A percentile compares a stretch with the other conserved stretches of the same genome.
These are phyloP conservation scores for Miniopterus natalensis DNA, from an alignment of 2,113 vertebrate genomes.

Conservation along the genomic window DNA sequence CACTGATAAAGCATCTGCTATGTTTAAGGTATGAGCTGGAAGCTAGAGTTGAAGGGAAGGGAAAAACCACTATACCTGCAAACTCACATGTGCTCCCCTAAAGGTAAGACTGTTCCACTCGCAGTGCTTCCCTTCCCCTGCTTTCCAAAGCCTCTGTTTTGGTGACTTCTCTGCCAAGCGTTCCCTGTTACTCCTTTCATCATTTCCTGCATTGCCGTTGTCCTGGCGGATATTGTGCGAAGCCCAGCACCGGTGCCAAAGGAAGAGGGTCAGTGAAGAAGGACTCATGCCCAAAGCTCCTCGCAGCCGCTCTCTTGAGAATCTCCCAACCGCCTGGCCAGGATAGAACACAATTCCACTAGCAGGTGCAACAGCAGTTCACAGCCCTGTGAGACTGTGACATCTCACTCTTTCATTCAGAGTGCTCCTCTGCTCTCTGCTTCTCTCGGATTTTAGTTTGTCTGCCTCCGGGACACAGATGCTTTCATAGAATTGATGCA, in stretches of 20 bases:
- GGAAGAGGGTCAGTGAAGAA: neutral
- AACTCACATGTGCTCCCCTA: neutral
- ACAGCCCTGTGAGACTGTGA: slow-evolving; percentile 70
- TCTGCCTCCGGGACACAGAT: slow-evolving; percentile 75
- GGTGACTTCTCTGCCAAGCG: slow-evolving; percentile 54
- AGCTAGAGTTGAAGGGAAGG: neutral
- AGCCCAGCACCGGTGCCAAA: slow-evolving; percentile 61
- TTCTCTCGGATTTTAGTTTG: slow-evolving; percentile 65
- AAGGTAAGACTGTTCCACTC: slow-evolving; percentile 2
- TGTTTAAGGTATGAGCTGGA: neutral
- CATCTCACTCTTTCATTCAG: slow-evolving; percentile 78
- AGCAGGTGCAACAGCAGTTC: slow-evolving; percentile 71
- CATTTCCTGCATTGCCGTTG: slow-evolving; percentile 52
- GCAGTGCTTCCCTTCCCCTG: neutral
- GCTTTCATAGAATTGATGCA: slow-evolving; percentile 75
- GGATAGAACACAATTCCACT: slow-evolving; percentile 45
- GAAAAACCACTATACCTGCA: neutral
- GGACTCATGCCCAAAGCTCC: slow-evolving; percentile 51
- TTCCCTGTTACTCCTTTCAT: slow-evolving; percentile 31
- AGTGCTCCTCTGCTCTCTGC: slow-evolving; percentile 64
- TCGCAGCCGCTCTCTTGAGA: slow-evolving; percentile 42
- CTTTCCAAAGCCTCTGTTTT: slow-evolving; percentile 35
- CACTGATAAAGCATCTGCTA: slow-evolving; percentile 43
- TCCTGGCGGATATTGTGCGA: slow-evolving; percentile 27
- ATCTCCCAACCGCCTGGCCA: slow-evolving; percentile 18